These are phyloP conservation scores for Amphilophus citrinellus DNA, from an alignment of 2,113 vertebrate species.

Conservation along the genomic window DNA sequence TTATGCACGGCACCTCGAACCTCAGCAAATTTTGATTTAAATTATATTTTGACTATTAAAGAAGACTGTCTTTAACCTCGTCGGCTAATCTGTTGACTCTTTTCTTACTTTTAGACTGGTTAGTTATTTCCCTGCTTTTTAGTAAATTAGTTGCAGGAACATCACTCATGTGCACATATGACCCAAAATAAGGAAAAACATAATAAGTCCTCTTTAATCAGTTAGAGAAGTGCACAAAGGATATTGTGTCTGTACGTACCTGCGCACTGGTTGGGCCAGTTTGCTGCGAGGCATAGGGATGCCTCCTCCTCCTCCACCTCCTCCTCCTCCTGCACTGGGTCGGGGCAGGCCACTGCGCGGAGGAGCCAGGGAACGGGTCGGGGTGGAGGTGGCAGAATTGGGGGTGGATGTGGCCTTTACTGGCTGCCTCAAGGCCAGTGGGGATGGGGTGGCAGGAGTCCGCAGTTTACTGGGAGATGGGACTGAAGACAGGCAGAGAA, in stretches of 20 bases:
- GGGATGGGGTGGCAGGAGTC: constrained; percentile 90
- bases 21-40: neutral
- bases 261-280: constrained; percentile 95
- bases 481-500: constrained; percentile 82
- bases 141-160: neutral
- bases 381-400: constrained; percentile 83
- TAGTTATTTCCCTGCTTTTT: too few species aligned
- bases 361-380: constrained; percentile 88
- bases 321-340: constrained; percentile 86
- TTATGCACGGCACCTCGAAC: neutral
- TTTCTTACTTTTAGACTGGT: neutral
- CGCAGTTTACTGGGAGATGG: constrained; percentile 96
- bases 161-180: neutral
- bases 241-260: constrained; percentile 75
- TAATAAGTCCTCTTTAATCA: neutral
- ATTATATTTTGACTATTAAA: neutral
- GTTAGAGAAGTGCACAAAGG: neutral
- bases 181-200: neutral
- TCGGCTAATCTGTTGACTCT: neutral
- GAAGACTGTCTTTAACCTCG: too few species aligned
- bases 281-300: constrained; percentile 97
- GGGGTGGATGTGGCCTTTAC: constrained; percentile 91
- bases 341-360: constrained; percentile 93
- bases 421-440: constrained; percentile 93
- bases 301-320: constrained; percentile 81